phyloP scores from a whole-genome alignment of 2,113 vertebrate genomes.

The Thomomys bottae region DNA sequence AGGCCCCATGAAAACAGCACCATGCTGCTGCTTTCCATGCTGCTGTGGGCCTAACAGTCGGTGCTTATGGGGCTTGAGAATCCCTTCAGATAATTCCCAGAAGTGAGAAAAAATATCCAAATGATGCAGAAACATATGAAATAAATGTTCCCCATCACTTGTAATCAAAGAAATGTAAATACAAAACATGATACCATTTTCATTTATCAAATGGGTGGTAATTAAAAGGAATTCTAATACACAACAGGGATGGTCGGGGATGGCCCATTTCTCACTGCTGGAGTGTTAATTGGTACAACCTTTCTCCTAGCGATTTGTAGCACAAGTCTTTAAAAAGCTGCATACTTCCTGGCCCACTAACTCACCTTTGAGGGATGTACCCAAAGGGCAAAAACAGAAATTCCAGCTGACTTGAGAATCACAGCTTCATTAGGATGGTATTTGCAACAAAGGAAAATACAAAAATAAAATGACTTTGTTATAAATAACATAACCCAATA shows the following conservation, averaged over 20 bases:
- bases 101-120: slow-evolving; percentile 54
- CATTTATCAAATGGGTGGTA: slow-evolving; percentile 55
- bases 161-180: slow-evolving; percentile 72
- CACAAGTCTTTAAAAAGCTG: slow-evolving; percentile 47
- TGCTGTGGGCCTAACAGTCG: neutral
- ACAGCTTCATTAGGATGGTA: neutral
- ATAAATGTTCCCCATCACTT: slow-evolving; percentile 46
- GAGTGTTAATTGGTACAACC: neutral
- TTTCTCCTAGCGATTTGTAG: slow-evolving; percentile 25
- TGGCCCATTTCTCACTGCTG: neutral
- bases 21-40: accelerated
- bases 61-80: neutral
- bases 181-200: slow-evolving; percentile 47
- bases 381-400: neutral
- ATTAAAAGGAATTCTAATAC: slow-evolving; percentile 48
- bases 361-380: neutral
- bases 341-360: neutral
- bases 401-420: neutral
- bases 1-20: neutral
- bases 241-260: neutral
- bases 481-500: slow-evolving; percentile 14
- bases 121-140: slow-evolving; percentile 57
- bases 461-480: slow-evolving; percentile 17
- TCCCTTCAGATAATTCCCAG: slow-evolving; percentile 42
- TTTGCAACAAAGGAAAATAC: neutral